Percentiles rank a stretch among this genome's conserved stretches.
These are phyloP conservation scores for Falco punctatus DNA, from an alignment of 2,113 vertebrate species.

Conservation along the genomic window DNA sequence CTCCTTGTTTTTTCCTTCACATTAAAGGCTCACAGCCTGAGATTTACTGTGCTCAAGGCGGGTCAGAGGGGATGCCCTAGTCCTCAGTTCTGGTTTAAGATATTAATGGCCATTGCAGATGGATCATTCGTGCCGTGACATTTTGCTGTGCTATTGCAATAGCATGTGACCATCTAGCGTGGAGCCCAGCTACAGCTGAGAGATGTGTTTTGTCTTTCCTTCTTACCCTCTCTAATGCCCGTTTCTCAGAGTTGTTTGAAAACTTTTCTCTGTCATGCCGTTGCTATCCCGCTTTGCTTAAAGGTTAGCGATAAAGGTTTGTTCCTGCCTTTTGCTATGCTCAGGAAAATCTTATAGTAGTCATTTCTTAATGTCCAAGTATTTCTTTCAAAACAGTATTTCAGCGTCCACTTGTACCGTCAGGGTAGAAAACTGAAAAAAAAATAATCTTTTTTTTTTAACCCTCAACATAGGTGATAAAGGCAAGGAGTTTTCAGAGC, in stretches of 20 bases:
- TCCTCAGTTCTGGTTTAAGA: not conserved
- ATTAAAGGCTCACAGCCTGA: not conserved
- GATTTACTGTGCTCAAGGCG: not conserved
- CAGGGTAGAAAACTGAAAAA: not conserved
- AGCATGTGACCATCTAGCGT: fast-evolving
- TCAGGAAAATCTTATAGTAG: not conserved
- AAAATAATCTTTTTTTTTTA: not conserved
- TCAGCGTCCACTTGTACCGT: not conserved
- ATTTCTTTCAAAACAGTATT: not conserved
- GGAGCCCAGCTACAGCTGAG: not conserved
- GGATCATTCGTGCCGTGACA: fast-evolving
- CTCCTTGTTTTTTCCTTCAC: not conserved
- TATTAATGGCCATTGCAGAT: not conserved
- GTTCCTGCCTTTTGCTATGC: not conserved
- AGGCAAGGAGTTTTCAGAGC: not conserved
- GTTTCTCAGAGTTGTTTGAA: not conserved
- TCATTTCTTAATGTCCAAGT: not conserved
- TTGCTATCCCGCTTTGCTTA: not conserved
- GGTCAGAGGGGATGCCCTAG: not conserved
- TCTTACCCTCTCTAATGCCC: not conserved
- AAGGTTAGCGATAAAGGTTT: not conserved
- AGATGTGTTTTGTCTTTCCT: not conserved
- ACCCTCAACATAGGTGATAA: not conserved
- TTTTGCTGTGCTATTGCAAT: not conserved
- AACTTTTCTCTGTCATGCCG: not conserved